These are phyloP conservation scores for Pasiphila rectangulata DNA, from an alignment of 2,888 invertebrate species.

Conservation along the genomic window DNA sequence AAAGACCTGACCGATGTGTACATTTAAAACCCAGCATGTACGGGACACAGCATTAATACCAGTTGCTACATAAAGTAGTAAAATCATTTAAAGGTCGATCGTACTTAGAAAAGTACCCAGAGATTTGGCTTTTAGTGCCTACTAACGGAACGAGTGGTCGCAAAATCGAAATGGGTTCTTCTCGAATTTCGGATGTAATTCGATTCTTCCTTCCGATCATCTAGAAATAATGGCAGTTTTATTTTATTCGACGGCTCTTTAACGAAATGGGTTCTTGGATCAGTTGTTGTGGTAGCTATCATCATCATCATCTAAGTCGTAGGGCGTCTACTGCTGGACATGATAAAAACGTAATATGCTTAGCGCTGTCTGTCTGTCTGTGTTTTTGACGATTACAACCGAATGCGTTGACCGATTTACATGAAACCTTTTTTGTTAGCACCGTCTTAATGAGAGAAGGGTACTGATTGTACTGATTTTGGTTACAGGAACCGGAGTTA, in stretches of 20 bases:
- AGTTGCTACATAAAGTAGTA: slow-evolving; percentile 9
- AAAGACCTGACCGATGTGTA: no score
- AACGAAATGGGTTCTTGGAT: background rate
- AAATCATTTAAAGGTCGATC: slow-evolving; percentile 33
- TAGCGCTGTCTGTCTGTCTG: no score
- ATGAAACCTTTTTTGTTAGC: no score
- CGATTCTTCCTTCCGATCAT: slow-evolving; percentile 3
- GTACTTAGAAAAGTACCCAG: slow-evolving; percentile 26
- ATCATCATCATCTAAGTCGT: background rate
- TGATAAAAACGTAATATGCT: no score
- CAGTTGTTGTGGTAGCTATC: background rate
- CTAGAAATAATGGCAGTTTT: slow-evolving; percentile 3
- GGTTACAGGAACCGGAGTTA: no score
- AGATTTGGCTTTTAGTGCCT: slow-evolving; percentile 23
- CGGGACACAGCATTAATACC: background rate
- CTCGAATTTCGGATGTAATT: slow-evolving; percentile 6
- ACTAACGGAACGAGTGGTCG: slow-evolving; percentile 14
- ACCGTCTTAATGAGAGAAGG: no score
- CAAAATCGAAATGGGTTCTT: slow-evolving; percentile 14
- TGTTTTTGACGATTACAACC: no score
- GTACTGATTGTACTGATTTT: no score
- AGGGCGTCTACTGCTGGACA: no score
- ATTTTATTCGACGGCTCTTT: background rate
- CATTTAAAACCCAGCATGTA: no score
- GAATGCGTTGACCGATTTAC: no score